Conservation (phyloP, 2,797 vertebrate species). For the Epinephelus coioides region DNA sequence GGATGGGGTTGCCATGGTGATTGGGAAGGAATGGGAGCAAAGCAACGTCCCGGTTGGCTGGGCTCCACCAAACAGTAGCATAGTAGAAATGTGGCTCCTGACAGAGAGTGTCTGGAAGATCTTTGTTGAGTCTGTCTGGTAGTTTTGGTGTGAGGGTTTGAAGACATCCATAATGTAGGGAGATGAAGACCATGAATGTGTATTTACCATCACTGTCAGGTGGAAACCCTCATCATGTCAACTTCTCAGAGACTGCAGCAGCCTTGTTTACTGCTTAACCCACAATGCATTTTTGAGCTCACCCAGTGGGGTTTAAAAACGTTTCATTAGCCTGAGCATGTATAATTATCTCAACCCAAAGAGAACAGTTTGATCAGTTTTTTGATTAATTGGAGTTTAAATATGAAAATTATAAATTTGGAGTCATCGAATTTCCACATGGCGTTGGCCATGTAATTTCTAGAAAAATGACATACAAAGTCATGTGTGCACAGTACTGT, state of each 20-base stretch:
- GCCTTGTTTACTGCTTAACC: slow-evolving; percentile 26
- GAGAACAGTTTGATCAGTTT: not conserved
- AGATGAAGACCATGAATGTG: not conserved
- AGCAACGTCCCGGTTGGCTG: slow-evolving; percentile 31
- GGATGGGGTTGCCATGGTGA: slow-evolving; percentile 72
- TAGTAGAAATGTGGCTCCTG: slow-evolving; percentile 51
- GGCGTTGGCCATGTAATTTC: not conserved
- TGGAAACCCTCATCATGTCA: slow-evolving; percentile 10
- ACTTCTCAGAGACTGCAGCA: not conserved
- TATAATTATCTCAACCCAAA: slow-evolving; percentile 42
- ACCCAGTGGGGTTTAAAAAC: slow-evolving; percentile 29
- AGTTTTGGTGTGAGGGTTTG: not conserved
- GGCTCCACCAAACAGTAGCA: slow-evolving; percentile 6
- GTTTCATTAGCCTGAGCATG: slow-evolving; percentile 28
- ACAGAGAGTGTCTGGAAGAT: slow-evolving; percentile 7
- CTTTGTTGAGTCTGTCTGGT: slow-evolving; percentile 5
- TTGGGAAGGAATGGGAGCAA: slow-evolving; percentile 11
- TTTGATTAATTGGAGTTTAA: slow-evolving; percentile 38
- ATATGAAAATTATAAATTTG: not conserved
- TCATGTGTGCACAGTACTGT: not conserved
- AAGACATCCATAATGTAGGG: not conserved
- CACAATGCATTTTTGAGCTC: slow-evolving; percentile 25
- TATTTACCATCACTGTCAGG: slow-evolving; percentile 7
- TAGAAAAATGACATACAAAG: not conserved
- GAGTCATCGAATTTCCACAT: not conserved